Base-by-base conservation (phyloP, 1,140 invertebrate species). In the Halictus rubicundus region DNA sequence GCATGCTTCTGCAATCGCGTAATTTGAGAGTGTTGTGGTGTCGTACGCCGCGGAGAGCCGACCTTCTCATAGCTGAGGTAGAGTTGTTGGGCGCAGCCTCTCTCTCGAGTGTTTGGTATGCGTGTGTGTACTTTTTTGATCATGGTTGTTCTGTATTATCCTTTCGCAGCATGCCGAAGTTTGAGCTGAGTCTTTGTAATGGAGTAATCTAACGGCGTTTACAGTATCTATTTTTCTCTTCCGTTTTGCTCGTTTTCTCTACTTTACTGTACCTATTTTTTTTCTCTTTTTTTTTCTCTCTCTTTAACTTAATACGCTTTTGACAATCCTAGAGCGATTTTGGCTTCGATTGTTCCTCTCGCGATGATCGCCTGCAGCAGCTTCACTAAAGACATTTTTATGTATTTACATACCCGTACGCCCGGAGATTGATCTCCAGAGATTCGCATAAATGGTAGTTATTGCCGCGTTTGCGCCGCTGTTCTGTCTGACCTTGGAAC, bases 1-100 rank as follows among this genome's bases (percentile, higher is more conserved):
- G 86, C 88, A 90, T 89, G 89, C 81, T 68, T 87, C 60, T 87
- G 84, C 86, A 88, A 81, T 83, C 68, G 52, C 46, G 76, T 75
- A 32, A 32, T 68, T 61, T 37, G 25, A 59, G 65, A 49, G n/a
- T 42, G n/a, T 75, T 87, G n/a, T n/a, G 61, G 0, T n/a, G 8
- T 78, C 49, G 27, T 71, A 72, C n/a, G 23, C 83, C 60, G 46
- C 23, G 52, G 42, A 76, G 54, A 78, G 59, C n/a, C 69, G 70
- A 52, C 19, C 39, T 37, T 66, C 71, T 54, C 25, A 59, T 27
- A 75, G 25, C 69, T 16, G n/a, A 54, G 27, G 21, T 83, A 59
- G 54, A 54, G 37, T 54, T 68, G 57, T 78, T 68, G 19, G 57
- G 32, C 49, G 77, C 80, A 84, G 72, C 81, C 68, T 78, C 73